phyloP scores from a whole-genome alignment of 2,888 invertebrate genomes.

The Pristionchus fissidentatus region DNA sequence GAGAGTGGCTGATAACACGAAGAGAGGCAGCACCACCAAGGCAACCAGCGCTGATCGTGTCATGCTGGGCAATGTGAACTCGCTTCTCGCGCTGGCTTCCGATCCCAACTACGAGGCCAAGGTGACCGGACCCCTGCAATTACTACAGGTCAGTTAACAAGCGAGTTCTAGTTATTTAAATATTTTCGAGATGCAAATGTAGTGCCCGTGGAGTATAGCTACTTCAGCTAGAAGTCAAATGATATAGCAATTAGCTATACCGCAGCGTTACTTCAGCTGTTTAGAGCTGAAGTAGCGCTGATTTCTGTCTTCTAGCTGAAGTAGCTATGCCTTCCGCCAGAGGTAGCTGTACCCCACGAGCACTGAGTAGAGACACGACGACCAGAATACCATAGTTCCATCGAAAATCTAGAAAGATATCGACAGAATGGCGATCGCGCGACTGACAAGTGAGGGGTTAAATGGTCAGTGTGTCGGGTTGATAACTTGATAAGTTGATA shows the following conservation, averaged over 20 bases:
- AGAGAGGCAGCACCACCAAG: constrained; percentile 23
- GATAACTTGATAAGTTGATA: constrained; percentile 23
- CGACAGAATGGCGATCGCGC: no score
- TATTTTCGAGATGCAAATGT: not conserved
- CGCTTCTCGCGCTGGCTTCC: constrained; percentile 57
- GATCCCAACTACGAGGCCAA: constrained; percentile 62
- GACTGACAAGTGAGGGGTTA: not conserved
- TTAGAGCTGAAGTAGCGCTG: no score
- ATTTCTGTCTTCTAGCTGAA: no score
- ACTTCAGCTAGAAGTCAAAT: not conserved
- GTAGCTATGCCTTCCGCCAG: no score
- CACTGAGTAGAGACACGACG: not conserved
- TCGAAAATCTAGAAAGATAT: not conserved
- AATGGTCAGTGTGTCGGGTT: constrained; percentile 23
- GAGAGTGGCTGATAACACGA: constrained; percentile 33
- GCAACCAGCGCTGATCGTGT: not conserved
- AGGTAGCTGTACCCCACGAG: no score
- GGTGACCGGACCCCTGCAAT: constrained; percentile 60
- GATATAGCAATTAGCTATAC: not conserved
- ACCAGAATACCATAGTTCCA: not conserved
- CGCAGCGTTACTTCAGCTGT: no score
- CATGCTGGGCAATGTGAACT: constrained; percentile 64
- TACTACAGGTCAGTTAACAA: constrained; percentile 58
- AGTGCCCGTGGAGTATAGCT: not conserved
- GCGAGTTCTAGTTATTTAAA: not conserved